Base-by-base conservation (phyloP, 2,888 invertebrate genomes). In the Embidobia sp. region DNA sequence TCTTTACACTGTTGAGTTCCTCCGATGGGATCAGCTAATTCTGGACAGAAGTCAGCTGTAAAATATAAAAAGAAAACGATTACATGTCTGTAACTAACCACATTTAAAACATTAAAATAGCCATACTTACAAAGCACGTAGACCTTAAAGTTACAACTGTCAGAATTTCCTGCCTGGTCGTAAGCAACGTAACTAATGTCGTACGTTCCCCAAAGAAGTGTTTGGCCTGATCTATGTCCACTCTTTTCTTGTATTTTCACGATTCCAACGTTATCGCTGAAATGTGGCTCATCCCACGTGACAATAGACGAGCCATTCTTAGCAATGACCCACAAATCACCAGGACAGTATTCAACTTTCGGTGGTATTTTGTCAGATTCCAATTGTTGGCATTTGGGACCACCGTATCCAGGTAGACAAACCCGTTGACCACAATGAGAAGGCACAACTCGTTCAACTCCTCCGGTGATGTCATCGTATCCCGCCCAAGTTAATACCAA, bases 171-270 rank as follows among this genome's bases (percentile, higher is more conserved):
- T 35, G 96, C 95, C 49, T 94, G 95, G 90, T 98, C 98, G 77
- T 95, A 95, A 15, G 97, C 98, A n/a, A 97, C 94, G 84, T 97
- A 98, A 22, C 96, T 96, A 77, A 98, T 95, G 79, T 96, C 95
- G 82, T 97, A 97, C n/a, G 94, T 93, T 82, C 97, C 97, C 97
- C 97, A 97, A 6, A 96, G 91, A 1, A 97, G 91, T 0, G 96
- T 96, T 85, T 97, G 96, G 16, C 97, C 97, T 1, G 97, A 95
- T 76, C 94, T 92, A 85, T 97, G 96, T 26, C 96, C 96, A 85
- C 94, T 96, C 83, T 94, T 95, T 85, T 97, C 97, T 76, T 95
- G 93, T 8, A 97, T 92, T 85, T 92, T 94, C 0, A 92, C 93
- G 1, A 97, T 93, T 2, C 94, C 96, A 37, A 97, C 94, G 84